Conservation (phyloP, 2,888 invertebrate species). For the Tachina grossa region DNA sequence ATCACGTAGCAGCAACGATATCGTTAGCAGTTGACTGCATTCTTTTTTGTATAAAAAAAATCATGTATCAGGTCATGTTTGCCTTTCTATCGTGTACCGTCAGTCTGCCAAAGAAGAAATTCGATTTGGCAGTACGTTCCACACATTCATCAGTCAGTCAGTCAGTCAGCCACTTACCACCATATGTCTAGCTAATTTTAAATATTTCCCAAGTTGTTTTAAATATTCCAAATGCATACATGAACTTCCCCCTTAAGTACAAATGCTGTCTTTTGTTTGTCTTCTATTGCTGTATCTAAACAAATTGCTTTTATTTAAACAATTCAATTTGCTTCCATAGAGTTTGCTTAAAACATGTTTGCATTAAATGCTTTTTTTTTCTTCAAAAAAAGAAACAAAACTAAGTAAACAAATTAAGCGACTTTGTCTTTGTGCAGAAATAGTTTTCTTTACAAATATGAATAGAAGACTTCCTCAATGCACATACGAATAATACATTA, state of each 20-base stretch:
- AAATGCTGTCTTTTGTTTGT: not conserved
- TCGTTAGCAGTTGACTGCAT: constrained; percentile 15
- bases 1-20: constrained; percentile 56
- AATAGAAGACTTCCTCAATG: constrained; percentile 48
- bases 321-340: constrained; percentile 27
- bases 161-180: not conserved
- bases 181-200: not conserved
- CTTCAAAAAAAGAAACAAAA: not conserved
- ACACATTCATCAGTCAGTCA: not conserved
- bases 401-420: not conserved
- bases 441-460: constrained; percentile 30
- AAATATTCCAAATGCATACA: constrained; percentile 66
- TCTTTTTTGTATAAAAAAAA: constrained; percentile 6
- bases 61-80: constrained; percentile 34
- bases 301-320: constrained; percentile 46
- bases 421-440: constrained; percentile 31
- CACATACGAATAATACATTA: no score
- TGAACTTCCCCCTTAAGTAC: constrained; percentile 58
- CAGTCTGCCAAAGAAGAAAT: constrained; percentile 49
- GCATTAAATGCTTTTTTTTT: not conserved
- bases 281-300: constrained; percentile 24
- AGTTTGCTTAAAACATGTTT: constrained; percentile 13
- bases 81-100: constrained; percentile 14
- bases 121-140: constrained; percentile 37
- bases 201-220: constrained; percentile 28